Conservation (phyloP, 2,888 invertebrate species). For the Fragum sueziense region DNA sequence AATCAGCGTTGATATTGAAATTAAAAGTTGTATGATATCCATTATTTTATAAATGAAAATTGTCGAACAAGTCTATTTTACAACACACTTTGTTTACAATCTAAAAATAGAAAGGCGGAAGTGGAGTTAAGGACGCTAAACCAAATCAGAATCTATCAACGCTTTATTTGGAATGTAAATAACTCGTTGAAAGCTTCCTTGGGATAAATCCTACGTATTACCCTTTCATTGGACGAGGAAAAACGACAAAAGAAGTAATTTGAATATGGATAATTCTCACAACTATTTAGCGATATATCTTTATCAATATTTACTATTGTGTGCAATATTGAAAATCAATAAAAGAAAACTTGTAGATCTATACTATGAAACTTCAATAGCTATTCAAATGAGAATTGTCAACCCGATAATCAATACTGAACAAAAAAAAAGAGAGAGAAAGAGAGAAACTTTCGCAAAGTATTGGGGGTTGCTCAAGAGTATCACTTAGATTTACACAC, state of each 20-base stretch:
- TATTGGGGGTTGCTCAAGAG: no score
- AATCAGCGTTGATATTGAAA: background rate
- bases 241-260: no score
- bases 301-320: background rate
- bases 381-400: no score
- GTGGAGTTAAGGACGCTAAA: conserved; percentile 12
- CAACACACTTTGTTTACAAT: conserved; percentile 9
- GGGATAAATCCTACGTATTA: background rate
- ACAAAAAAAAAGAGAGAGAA: no score
- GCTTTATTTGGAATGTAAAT: background rate
- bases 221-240: background rate
- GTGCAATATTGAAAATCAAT: background rate
- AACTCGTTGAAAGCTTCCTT: background rate
- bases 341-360: no score
- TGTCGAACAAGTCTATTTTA: background rate
- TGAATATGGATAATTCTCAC: background rate
- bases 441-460: no score
- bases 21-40: background rate
- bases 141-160: background rate
- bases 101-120: conserved; percentile 11
- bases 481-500: no score
- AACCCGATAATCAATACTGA: no score
- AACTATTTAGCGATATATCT: background rate
- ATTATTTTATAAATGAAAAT: background rate
- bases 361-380: no score